phyloP scores from a whole-genome alignment of 2,888 invertebrate genomes.

The Drosophila monieri region DNA sequence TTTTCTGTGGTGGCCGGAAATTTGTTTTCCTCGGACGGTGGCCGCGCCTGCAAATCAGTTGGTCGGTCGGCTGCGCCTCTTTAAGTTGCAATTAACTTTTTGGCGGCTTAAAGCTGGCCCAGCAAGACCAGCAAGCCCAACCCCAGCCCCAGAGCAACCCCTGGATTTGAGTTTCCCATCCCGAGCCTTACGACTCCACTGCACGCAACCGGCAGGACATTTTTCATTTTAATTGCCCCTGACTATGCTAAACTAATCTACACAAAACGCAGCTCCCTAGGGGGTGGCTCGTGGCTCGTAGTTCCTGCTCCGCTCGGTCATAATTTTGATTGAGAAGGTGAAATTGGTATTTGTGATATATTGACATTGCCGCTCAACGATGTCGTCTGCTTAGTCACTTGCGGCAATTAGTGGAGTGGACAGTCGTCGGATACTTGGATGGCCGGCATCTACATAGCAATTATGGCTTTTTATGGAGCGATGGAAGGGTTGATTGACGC shows the following conservation, averaged over 20 bases:
- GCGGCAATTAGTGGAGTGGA: slow-evolving; percentile 59
- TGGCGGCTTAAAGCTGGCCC: slow-evolving; percentile 38
- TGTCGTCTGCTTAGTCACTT: slow-evolving; percentile 74
- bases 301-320: slow-evolving; percentile 70
- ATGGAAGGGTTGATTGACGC: slow-evolving; percentile 68
- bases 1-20: slow-evolving; percentile 32
- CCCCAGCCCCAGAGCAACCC: slow-evolving; percentile 1
- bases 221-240: slow-evolving; percentile 74
- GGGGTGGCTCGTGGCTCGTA: slow-evolving; percentile 37
- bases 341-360: slow-evolving; percentile 79
- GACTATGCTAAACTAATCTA: slow-evolving; percentile 70
- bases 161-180: background rate
- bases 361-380: slow-evolving; percentile 69
- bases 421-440: slow-evolving; percentile 12
- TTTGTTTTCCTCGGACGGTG: slow-evolving; percentile 31
- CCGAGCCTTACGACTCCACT: slow-evolving; percentile 54
- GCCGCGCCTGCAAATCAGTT: slow-evolving; percentile 72
- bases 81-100: slow-evolving; percentile 75
- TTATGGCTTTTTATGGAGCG: slow-evolving; percentile 61
- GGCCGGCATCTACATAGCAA: slow-evolving; percentile 64
- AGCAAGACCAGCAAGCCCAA: background rate
- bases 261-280: slow-evolving; percentile 71
- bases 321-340: slow-evolving; percentile 81
- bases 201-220: slow-evolving; percentile 64
- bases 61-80: slow-evolving; percentile 52